Base-by-base conservation (phyloP, 1,140 invertebrate genomes). In the Drosophila santomea region DNA sequence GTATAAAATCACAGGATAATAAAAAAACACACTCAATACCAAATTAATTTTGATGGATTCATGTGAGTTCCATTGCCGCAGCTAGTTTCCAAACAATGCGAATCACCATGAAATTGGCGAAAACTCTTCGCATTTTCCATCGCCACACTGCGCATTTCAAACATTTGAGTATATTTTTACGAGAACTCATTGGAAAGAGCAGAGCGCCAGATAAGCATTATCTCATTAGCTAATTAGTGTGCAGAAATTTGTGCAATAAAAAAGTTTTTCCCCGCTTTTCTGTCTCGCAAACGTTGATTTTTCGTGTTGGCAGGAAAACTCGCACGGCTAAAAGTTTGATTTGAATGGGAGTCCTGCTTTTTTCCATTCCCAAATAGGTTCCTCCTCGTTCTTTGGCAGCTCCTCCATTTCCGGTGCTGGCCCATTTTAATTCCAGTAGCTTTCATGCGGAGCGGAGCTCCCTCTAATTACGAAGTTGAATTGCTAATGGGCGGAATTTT, bases 141-240 rank as follows among this genome's bases (percentile, higher is more conserved):
- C 45, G 61, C 25, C 55, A 45, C 23, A 55, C 25, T 50, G 3
- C 39, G 35, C 44, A 15, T 20, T 54, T 47, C 38, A 44, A 43
- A 45, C 56, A 32, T 67, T 79, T 57, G 1, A 57, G 52, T 74
- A 41, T 35, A 61, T 68, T 74, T 74, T 62, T 47, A 54, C 60
- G 73, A 51, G 45, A 66, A 74, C 45, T 75, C 73, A 74, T 74
- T 41, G 74, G 32, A 60, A 43, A 56, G 64, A 45, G 57, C 63
- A 44, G 68, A 68, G 71, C 75, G 25, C 82, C 79, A 76, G 83
- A 86, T 86, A 86, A 88, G 83, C 84, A 83, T 88, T 88, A 88
- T 88, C 84, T 88, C 83, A 89, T 88, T 88, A 88, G 83, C 83
- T 88, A 88, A 88, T 88, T 88, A 88, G 83, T 77, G 83, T 66